These are phyloP conservation scores for Coranthus polyacanthus DNA, from an alignment of 2,797 vertebrate species.

Conservation along the genomic window DNA sequence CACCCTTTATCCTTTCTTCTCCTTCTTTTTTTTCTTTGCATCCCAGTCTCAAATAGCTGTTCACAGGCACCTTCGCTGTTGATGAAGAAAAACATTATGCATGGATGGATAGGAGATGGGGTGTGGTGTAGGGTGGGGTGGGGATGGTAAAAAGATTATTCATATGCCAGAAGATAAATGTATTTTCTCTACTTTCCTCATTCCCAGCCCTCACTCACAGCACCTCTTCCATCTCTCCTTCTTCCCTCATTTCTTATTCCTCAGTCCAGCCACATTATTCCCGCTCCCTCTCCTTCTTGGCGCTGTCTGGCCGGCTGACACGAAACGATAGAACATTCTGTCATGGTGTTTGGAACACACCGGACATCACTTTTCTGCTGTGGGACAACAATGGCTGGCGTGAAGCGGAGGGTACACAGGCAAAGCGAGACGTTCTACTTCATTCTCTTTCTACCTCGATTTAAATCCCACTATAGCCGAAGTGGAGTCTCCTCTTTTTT, in stretches of 20 bases:
- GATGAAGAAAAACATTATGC: slow-evolving; percentile 72
- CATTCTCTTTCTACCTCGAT: slow-evolving; percentile 64
- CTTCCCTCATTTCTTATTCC: slow-evolving; percentile 64
- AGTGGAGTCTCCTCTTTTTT: slow-evolving; percentile 48
- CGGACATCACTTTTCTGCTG: slow-evolving; percentile 69
- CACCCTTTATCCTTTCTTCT: not conserved
- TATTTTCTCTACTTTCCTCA: slow-evolving; percentile 62
- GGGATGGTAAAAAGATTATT: slow-evolving; percentile 64
- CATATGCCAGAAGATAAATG: slow-evolving; percentile 67
- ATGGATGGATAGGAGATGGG: slow-evolving; percentile 20
- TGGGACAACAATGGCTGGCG: slow-evolving; percentile 69
- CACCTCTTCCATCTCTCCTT: slow-evolving; percentile 31
- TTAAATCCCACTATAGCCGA: slow-evolving; percentile 64
- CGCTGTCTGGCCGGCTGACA: slow-evolving; percentile 70
- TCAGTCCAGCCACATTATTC: slow-evolving; percentile 63
- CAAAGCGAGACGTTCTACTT: slow-evolving; percentile 43
- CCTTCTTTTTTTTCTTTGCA: slow-evolving; percentile 19
- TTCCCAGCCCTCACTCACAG: slow-evolving; percentile 41
- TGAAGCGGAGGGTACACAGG: slow-evolving; percentile 10
- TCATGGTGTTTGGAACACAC: slow-evolving; percentile 65
- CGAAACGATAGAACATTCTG: slow-evolving; percentile 66
- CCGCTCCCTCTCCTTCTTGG: slow-evolving; percentile 50
- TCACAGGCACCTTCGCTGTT: slow-evolving; percentile 56
- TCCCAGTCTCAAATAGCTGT: slow-evolving; percentile 39
- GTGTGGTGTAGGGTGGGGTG: not conserved